phyloP scores from a whole-genome alignment of 1,140 invertebrate species.

The Drosophila varians region DNA sequence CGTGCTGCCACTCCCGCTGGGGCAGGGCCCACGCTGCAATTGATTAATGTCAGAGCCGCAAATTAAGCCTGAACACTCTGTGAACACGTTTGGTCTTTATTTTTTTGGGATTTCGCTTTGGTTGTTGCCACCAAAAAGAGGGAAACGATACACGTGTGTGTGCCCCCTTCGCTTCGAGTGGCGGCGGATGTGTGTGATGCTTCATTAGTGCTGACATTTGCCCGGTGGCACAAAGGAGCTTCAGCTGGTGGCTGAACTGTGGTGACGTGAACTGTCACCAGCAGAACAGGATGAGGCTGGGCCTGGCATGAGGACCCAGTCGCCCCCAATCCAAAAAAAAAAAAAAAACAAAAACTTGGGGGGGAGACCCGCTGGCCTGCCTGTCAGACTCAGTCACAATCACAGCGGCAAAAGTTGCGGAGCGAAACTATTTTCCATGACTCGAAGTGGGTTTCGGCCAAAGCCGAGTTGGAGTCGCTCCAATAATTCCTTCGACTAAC shows the following conservation, averaged over 20 bases:
- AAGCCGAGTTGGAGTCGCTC: conserved; percentile 19
- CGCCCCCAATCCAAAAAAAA: not conserved
- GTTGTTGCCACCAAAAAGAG: conserved; percentile 3
- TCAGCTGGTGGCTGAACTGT: conserved; percentile 32
- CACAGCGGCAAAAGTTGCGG: not conserved
- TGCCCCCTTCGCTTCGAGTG: conserved; percentile 12
- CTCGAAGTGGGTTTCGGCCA: not conserved
- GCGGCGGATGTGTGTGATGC: conserved; percentile 35
- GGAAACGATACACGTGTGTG: conserved; percentile 1
- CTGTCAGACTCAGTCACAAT: conserved; percentile 32
- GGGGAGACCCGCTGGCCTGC: conserved; percentile 22
- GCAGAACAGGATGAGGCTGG: conserved; percentile 7
- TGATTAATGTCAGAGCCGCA: conserved; percentile 68
- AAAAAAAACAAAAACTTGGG: no score
- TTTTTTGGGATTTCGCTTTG: not conserved
- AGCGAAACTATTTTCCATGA: conserved; percentile 31
- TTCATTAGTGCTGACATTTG: conserved; percentile 69
- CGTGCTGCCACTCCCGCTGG: conserved; percentile 16
- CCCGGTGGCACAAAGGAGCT: conserved; percentile 53
- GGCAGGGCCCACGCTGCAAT: conserved; percentile 50
- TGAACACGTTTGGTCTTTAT: not conserved
- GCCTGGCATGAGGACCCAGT: no score
- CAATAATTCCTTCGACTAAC: conserved; percentile 38
- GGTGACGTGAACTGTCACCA: conserved; percentile 41
- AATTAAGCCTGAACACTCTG: conserved; percentile 46